Conservation (phyloP, 2,113 vertebrate genomes). For the Polypterus senegalus region DNA sequence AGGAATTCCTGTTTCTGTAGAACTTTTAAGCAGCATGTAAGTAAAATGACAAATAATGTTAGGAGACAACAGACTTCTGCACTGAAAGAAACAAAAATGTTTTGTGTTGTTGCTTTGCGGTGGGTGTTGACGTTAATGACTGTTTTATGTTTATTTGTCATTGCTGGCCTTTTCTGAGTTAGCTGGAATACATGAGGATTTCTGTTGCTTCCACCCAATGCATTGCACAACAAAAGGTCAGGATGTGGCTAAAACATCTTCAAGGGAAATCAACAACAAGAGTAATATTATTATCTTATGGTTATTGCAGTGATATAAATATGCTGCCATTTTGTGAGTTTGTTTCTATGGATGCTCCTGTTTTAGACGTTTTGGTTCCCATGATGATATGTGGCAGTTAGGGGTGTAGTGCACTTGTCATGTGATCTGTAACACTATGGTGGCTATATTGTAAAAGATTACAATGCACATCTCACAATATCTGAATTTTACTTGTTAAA, state of each 20-base stretch:
- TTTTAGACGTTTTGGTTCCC: no score
- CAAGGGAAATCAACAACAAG: no score
- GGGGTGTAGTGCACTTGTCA: no score
- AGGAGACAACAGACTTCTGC: not conserved
- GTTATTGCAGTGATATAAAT: no score
- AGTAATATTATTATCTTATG: no score
- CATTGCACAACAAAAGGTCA: not conserved
- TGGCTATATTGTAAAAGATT: no score
- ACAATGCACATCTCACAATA: no score
- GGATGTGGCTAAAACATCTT: not conserved
- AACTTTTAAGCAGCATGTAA: not conserved
- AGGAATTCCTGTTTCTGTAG: not conserved
- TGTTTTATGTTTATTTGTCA: not conserved
- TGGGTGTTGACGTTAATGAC: not conserved
- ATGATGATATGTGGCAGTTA: no score
- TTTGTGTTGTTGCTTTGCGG: not conserved
- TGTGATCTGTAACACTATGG: no score
- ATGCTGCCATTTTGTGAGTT: no score
- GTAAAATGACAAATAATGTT: not conserved
- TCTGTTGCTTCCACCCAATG: not conserved
- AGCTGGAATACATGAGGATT: not conserved
- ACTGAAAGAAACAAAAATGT: not conserved
- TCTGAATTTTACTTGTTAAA: no score
- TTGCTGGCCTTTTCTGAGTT: not conserved
- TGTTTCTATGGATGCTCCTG: no score